A percentile compares a stretch with the other conserved stretches of the same genome.
Evolutionary conservation across 92 coral and sea anemone species (phyloP).

Genomic region (Bergia puertoricense): DNA sequence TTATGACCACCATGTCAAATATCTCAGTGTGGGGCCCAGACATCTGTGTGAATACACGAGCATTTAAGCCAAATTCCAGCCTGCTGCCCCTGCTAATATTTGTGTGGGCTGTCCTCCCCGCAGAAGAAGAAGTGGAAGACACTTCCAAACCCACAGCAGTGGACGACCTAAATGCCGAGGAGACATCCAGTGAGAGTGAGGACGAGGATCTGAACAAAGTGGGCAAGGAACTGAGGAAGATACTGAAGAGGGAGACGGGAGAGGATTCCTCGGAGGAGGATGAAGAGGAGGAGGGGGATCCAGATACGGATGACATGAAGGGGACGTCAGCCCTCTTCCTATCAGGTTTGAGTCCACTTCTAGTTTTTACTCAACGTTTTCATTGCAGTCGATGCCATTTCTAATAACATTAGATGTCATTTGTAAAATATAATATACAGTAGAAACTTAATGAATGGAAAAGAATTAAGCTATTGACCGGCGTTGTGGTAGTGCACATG

Average conservation of each 20-base stretch:
- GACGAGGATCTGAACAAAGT: slow-evolving; percentile 93
- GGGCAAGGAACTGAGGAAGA: slow-evolving; percentile 88
- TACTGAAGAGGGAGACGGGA: slow-evolving; percentile 83
- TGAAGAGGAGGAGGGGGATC: slow-evolving; percentile 78
- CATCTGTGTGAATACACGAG: background rate
- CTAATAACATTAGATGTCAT: too few species aligned
- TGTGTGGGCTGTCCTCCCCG: background rate
- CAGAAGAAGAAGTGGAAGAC: slow-evolving; percentile 63
- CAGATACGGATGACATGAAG: slow-evolving; percentile 84
- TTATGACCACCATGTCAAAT: too few species aligned
- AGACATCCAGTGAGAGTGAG: slow-evolving; percentile 89
- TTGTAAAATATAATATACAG: too few species aligned
- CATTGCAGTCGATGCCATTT: too few species aligned
- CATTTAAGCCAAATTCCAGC: background rate
- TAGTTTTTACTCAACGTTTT: background rate
- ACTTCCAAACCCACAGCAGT: slow-evolving; percentile 81
- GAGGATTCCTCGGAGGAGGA: slow-evolving; percentile 87
- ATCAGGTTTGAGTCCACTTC: slow-evolving; percentile 65
- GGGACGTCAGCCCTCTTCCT: slow-evolving; percentile 89
- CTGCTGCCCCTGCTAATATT: background rate
- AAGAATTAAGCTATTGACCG: too few species aligned
- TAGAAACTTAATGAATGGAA: too few species aligned
- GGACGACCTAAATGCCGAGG: slow-evolving; percentile 92
- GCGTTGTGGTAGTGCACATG: too few species aligned
- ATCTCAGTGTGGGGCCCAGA: background rate